Evolutionary conservation across 2,113 vertebrate genomes (phyloP), one percentile per base, ranked within the genome.

Genomic region (Equus quagga): DNA sequence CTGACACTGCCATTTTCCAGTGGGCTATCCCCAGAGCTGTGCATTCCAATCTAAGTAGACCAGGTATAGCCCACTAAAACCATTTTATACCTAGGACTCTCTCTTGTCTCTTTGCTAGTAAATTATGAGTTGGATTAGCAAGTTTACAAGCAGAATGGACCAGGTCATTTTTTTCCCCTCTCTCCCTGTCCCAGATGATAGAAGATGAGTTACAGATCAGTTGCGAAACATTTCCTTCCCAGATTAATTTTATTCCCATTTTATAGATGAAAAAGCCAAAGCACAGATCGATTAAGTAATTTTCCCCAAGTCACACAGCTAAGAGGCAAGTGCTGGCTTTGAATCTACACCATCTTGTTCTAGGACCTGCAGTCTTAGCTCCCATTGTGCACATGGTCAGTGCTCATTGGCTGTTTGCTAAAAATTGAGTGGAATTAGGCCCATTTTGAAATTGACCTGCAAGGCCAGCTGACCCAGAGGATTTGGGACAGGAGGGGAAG

Each of bases 301-400:
- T 56, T 69, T 36, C 62, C 54, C 69, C 60, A 62, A 31, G 12
- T 76, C n/a, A 46, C 51, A 78, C 4, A 70, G 60, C 46, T 28
- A 36, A 85, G 90, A 92, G 28, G 8, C 17, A 24, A 73, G 23
- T 3, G 26, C 26, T 51, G 5, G 41, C 65, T 73, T 80, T 41
- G 31, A 18, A 62, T 44, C 46, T 49, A 49, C 3, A 21, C 60
- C 18, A 23, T 28, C 33, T 14, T 58, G 13, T 49, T 33, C 54
- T 7, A 85, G 81, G 24, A 73, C 33, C 72, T 14, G 19, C 17
- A 0, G 23, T 60, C 54, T 80, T 60, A 73, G 28, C 36, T 72
- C 56, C 8, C 44, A 26, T 5, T 56, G 0, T 1, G 41, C 14
- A 21, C 8, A 0, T 60, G 46, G 70, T 8, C 58, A 1, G 0